These are phyloP conservation scores for Melospiza melodia DNA, from an alignment of 2,113 vertebrate species.

Conservation along the genomic window DNA sequence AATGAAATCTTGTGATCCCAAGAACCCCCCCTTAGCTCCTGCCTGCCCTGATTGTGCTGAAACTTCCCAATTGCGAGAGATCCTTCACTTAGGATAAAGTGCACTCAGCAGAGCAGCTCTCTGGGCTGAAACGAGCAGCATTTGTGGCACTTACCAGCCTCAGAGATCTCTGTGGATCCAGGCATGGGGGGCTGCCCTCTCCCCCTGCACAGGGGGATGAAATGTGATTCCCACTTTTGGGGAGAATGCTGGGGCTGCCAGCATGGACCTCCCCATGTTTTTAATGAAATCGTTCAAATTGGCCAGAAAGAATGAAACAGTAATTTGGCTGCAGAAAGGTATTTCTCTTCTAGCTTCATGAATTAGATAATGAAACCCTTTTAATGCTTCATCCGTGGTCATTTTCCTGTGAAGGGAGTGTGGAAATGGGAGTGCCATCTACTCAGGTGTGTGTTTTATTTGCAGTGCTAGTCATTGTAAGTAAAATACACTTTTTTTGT, in stretches of 20 bases:
- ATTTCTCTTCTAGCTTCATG: not conserved
- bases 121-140: not conserved
- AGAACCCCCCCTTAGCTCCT: conserved; percentile 43
- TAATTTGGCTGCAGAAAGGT: not conserved
- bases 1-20: conserved; percentile 54
- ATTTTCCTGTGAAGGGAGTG: not conserved
- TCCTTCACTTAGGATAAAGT: conserved; percentile 25
- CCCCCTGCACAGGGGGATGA: not conserved
- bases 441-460: not conserved
- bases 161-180: not conserved
- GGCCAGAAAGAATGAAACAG: not conserved
- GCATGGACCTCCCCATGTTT: not conserved
- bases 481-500: too few relatives aligned
- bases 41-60: conserved; percentile 33
- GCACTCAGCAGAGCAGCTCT: not conserved
- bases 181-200: not conserved
- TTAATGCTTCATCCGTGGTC: not conserved
- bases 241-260: not conserved
- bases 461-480: not conserved
- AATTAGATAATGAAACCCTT: not conserved
- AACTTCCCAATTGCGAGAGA: conserved; percentile 15
- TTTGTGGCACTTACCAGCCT: not conserved
- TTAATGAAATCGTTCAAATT: not conserved
- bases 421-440: not conserved
- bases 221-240: not conserved